These are phyloP conservation scores for Willowsia nigromaculata DNA, from an alignment of 2,888 invertebrate genomes.

Conservation along the genomic window DNA sequence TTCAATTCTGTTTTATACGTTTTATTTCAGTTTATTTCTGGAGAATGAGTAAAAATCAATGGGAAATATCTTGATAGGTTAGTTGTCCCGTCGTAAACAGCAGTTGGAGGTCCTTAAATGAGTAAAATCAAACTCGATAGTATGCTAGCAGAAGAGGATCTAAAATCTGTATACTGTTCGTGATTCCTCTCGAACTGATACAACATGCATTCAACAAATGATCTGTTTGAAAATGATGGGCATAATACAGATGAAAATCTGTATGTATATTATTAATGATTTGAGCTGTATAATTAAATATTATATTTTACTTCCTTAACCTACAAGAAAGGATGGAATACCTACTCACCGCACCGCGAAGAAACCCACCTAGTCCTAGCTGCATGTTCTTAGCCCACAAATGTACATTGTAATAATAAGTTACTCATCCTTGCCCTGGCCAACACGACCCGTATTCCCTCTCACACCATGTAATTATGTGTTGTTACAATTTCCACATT, in stretches of 20 bases:
- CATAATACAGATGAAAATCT: not conserved
- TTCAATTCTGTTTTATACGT: too few species aligned
- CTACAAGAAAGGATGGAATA: not conserved
- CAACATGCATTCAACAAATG: conserved; percentile 8
- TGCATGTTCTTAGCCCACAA: not conserved
- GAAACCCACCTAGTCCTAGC: not conserved
- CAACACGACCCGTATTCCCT: not conserved
- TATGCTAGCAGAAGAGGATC: too few species aligned
- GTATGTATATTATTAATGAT: not conserved
- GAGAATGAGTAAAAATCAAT: too few species aligned
- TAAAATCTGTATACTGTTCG: not conserved
- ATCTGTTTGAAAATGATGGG: not conserved
- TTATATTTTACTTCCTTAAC: not conserved
- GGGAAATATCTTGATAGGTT: too few species aligned
- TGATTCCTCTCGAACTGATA: not conserved
- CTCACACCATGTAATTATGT: not conserved
- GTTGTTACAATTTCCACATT: not conserved
- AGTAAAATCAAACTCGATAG: too few species aligned
- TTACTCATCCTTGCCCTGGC: not conserved
- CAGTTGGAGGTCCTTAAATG: too few species aligned
- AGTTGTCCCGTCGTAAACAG: too few species aligned
- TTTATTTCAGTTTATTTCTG: too few species aligned
- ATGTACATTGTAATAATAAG: not conserved
- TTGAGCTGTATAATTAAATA: too few species aligned
- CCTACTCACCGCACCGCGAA: not conserved